These are phyloP conservation scores for Toxostoma redivivum DNA, from an alignment of 2,113 vertebrate species.

Conservation along the genomic window DNA sequence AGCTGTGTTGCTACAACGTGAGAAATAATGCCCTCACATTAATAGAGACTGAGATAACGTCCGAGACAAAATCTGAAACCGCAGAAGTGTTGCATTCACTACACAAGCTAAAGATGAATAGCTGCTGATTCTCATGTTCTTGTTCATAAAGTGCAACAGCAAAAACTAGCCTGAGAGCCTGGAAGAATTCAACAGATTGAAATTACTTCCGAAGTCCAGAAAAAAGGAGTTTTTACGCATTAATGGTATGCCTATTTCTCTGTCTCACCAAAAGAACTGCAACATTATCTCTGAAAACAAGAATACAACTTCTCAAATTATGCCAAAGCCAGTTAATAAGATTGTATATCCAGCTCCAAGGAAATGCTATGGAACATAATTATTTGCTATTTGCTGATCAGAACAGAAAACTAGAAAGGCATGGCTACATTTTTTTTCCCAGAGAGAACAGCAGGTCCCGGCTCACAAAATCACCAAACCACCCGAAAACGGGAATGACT, in stretches of 20 bases:
- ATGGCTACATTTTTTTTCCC: not conserved
- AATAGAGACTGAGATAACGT: not conserved
- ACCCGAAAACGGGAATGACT: too few relatives aligned
- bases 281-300: not conserved
- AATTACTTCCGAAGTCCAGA: not conserved
- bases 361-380: not conserved
- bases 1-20: not conserved
- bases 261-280: not conserved
- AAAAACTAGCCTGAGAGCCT: not conserved
- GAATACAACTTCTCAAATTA: not conserved
- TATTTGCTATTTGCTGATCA: not conserved
- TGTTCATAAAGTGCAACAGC: not conserved
- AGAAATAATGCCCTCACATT: not conserved
- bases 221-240: accelerated
- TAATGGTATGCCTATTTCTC: not conserved
- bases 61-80: not conserved
- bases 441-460: not conserved
- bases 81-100: not conserved
- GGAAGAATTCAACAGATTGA: not conserved
- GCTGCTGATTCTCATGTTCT: not conserved
- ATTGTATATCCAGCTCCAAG: not conserved
- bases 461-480: not conserved
- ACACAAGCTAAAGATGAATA: not conserved
- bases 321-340: not conserved
- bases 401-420: not conserved